Evolutionary conservation across 2,113 vertebrate species (phyloP).

Genomic region (Silurus asotus): DNA sequence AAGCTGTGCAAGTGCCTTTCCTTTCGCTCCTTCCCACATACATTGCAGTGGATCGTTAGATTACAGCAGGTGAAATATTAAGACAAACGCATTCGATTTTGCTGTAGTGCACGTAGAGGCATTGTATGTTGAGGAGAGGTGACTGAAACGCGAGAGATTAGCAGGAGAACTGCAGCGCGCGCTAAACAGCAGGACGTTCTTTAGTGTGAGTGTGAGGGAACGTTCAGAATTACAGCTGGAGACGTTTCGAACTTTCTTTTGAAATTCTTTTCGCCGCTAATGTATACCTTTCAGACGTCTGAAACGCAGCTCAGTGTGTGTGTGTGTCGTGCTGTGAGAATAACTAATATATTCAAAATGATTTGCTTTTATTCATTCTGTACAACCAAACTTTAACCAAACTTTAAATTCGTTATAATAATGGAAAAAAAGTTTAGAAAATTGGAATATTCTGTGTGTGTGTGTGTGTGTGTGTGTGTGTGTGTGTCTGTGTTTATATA

Average conservation of each 20-base stretch:
- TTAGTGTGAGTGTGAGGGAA: constrained; percentile 8
- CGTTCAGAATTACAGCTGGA: background rate
- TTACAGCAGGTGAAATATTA: constrained; percentile 8
- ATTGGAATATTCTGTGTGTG: no score
- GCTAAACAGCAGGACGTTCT: background rate
- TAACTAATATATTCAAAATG: no score
- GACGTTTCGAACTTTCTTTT: background rate
- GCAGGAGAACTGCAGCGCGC: background rate
- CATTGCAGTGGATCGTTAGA: background rate
- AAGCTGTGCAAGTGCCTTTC: constrained; percentile 26
- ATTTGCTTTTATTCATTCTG: no score
- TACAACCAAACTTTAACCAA: no score
- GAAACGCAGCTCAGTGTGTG: background rate
- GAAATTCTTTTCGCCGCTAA: background rate
- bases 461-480: no score
- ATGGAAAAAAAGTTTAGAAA: no score
- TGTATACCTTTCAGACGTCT: background rate
- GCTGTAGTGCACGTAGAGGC: background rate
- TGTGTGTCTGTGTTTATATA: no score
- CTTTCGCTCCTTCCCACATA: background rate
- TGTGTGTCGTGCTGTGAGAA: no score
- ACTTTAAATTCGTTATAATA: no score
- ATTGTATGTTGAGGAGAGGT: background rate
- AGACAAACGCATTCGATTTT: constrained; percentile 14
- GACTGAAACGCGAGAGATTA: no score